Conservation (phyloP, 2,113 vertebrate genomes). For the Prionailurus bengalensis region DNA sequence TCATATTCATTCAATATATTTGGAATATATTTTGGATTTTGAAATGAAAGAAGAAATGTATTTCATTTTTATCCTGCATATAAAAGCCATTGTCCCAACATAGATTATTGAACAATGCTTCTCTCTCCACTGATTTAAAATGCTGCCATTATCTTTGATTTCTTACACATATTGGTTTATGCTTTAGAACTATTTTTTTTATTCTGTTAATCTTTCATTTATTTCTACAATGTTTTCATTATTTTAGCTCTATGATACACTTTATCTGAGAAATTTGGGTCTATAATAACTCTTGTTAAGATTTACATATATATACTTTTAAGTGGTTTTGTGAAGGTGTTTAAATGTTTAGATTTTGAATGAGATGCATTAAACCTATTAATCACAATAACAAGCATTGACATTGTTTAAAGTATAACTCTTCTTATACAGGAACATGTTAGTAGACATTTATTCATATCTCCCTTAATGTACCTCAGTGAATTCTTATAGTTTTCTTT, state of each 20-base stretch:
- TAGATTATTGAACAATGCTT: background rate
- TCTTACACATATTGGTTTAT: constrained; percentile 26
- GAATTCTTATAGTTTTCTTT: constrained; percentile 11
- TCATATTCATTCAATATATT: background rate
- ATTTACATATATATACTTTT: constrained; percentile 43
- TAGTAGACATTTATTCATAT: background rate
- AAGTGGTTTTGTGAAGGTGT: constrained; percentile 17
- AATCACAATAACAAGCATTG: constrained; percentile 37
- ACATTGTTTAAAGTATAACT: background rate
- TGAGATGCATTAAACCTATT: background rate
- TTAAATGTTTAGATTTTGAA: constrained; percentile 37
- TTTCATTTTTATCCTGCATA: background rate
- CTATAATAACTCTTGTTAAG: constrained; percentile 18
- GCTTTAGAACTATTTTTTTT: constrained; percentile 37
- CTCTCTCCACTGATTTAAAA: background rate
- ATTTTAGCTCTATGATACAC: constrained; percentile 11
- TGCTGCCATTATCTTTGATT: constrained; percentile 19
- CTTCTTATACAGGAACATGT: background rate
- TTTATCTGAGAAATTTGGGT: constrained; percentile 26
- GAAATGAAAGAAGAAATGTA: background rate
- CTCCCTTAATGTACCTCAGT: background rate
- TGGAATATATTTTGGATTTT: constrained; percentile 15
- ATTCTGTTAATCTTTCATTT: constrained; percentile 34
- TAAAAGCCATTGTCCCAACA: background rate
- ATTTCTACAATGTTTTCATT: constrained; percentile 44